A percentile compares a stretch with the other conserved stretches of the same genome.
Evolutionary conservation across 2,113 vertebrate species (phyloP).

Genomic region (Burhinus oedicnemus): DNA sequence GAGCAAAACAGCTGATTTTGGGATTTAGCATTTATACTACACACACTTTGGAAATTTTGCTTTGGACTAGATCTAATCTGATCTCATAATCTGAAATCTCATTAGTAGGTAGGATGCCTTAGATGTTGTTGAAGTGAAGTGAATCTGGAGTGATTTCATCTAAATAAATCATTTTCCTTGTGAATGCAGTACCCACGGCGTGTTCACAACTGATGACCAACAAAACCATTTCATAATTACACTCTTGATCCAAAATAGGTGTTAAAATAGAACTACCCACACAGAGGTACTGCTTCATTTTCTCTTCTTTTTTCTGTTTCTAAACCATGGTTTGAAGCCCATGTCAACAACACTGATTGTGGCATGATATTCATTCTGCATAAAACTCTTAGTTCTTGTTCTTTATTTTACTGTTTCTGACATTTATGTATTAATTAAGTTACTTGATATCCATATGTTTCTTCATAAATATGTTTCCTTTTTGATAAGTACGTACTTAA

Average conservation of each 20-base stretch:
- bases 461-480: background rate
- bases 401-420: background rate
- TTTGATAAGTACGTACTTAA: background rate
- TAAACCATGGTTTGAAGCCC: background rate
- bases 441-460: background rate
- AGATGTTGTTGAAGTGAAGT: background rate
- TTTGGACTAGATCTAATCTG: background rate
- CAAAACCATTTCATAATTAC: background rate
- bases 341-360: background rate
- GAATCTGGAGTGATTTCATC: background rate
- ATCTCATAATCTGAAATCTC: background rate
- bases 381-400: background rate
- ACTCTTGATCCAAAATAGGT: background rate
- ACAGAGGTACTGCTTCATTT: background rate
- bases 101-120: background rate
- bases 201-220: background rate
- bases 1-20: background rate
- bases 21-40: background rate
- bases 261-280: background rate
- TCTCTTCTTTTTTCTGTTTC: background rate
- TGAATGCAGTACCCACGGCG: background rate
- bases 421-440: background rate
- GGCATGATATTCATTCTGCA: background rate
- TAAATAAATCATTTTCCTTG: background rate
- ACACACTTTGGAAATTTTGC: background rate